Conservation (phyloP, 1,140 invertebrate species). For the Drosophila setifemur region DNA sequence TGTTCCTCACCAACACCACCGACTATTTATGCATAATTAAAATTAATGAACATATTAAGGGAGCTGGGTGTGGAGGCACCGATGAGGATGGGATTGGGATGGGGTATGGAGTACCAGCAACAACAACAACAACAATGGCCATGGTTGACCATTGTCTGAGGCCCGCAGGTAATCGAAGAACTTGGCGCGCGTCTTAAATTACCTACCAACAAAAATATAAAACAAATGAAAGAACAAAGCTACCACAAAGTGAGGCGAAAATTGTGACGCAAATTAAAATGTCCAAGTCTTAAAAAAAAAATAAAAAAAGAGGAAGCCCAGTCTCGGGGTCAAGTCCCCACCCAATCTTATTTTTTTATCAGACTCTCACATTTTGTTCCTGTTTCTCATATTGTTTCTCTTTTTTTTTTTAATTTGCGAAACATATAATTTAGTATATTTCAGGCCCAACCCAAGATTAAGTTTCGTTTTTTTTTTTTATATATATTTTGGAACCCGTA, state of each 20-base stretch:
- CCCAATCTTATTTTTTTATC: neutral
- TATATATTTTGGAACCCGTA: too few relatives aligned
- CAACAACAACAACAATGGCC: slow-evolving; percentile 32
- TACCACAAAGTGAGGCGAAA: slow-evolving; percentile 18
- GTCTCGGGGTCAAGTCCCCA: too few relatives aligned
- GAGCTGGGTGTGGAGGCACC: slow-evolving; percentile 6
- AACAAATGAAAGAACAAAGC: slow-evolving; percentile 11
- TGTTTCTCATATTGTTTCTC: too few relatives aligned
- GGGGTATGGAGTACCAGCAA: neutral
- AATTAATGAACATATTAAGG: slow-evolving; percentile 75
- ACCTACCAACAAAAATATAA: slow-evolving; percentile 11
- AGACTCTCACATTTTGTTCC: neutral
- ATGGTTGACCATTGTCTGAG: slow-evolving; percentile 40
- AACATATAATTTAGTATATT: too few relatives aligned
- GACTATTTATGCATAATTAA: slow-evolving; percentile 72
- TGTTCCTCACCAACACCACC: too few relatives aligned
- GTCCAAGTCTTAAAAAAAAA: neutral
- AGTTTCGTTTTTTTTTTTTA: too few relatives aligned
- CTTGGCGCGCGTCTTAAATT: slow-evolving; percentile 66
- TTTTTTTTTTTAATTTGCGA: too few relatives aligned
- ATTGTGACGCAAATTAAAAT: slow-evolving; percentile 60
- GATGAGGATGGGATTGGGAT: neutral
- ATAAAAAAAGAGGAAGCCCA: neutral
- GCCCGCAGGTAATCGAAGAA: slow-evolving; percentile 69
- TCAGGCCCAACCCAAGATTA: too few relatives aligned